phyloP scores from a whole-genome alignment of 2,888 invertebrate species.

The Nomada flava region DNA sequence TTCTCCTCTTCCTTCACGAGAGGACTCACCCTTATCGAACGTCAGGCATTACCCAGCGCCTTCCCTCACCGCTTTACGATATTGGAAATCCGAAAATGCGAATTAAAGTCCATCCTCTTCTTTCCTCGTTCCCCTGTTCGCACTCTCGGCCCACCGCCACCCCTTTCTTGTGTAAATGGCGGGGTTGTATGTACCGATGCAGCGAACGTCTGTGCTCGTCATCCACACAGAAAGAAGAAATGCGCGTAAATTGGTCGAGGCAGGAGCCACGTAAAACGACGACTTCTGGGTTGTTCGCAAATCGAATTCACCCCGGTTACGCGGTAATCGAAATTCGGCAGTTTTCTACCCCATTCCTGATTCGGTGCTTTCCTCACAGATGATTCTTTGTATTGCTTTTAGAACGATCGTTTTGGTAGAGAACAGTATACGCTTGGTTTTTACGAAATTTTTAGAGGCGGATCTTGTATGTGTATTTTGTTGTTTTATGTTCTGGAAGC shows the following conservation, averaged over 20 bases:
- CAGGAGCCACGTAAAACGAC: conserved; percentile 33
- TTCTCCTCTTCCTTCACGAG: conserved; percentile 58
- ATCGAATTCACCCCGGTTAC: conserved; percentile 51
- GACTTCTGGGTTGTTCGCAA: conserved; percentile 47
- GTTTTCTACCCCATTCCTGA: conserved; percentile 15
- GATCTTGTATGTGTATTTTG: too few species aligned
- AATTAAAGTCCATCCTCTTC: conserved; percentile 73
- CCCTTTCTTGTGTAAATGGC: background rate
- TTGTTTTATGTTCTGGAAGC: too few species aligned
- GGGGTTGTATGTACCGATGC: conserved; percentile 38
- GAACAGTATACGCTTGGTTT: too few species aligned
- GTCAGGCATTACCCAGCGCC: conserved; percentile 74
- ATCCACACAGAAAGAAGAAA: conserved; percentile 60
- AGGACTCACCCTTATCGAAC: conserved; percentile 75
- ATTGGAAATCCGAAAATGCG: conserved; percentile 81
- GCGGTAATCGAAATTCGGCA: conserved; percentile 48
- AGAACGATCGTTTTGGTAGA: too few species aligned
- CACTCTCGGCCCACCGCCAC: background rate
- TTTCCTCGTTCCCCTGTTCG: conserved; percentile 39
- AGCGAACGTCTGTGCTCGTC: conserved; percentile 33
- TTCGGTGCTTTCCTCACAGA: conserved; percentile 6
- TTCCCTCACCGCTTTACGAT: conserved; percentile 72
- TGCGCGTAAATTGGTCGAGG: conserved; percentile 66
- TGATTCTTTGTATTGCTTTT: conserved; percentile 27
- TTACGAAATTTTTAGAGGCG: too few species aligned